phyloP scores from a whole-genome alignment of 2,888 invertebrate genomes.

The Apamea epomidion region DNA sequence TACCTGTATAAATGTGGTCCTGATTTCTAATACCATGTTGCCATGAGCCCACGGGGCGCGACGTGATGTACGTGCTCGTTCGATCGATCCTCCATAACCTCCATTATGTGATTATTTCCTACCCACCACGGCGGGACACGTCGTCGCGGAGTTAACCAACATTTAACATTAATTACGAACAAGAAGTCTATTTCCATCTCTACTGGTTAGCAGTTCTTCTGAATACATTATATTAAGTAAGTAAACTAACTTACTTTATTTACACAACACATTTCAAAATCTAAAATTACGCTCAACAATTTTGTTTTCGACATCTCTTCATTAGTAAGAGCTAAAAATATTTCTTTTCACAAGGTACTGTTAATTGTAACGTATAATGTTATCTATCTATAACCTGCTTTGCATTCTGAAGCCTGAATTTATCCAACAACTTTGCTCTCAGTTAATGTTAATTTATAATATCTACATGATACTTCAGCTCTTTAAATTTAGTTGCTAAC shows the following conservation, averaged over 20 bases:
- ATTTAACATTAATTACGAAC: conserved; percentile 19
- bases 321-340: conserved; percentile 48
- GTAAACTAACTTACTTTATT: conserved; percentile 9
- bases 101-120: conserved; percentile 19
- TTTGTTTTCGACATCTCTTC: conserved; percentile 34
- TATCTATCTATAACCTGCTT: conserved; percentile 8
- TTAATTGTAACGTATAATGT: conserved; percentile 33
- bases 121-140: neutral
- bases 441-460: conserved; percentile 15
- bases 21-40: conserved; percentile 21
- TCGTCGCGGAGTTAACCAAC: conserved; percentile 5
- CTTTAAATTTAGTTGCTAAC: conserved; percentile 22
- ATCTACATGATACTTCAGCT: neutral
- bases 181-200: neutral
- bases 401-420: conserved; percentile 18
- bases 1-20: conserved; percentile 29
- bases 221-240: conserved; percentile 5
- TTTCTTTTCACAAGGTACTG: conserved; percentile 20
- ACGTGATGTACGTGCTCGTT: conserved; percentile 40
- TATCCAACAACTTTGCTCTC: conserved; percentile 24
- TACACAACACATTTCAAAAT: conserved; percentile 36
- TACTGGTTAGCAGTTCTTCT: conserved; percentile 12
- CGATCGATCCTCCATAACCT: conserved; percentile 51
- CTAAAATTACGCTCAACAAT: conserved; percentile 44
- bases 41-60: neutral